These are phyloP conservation scores for Thysanoteuthis rhombus DNA, from an alignment of 2,888 invertebrate species.

Conservation along the genomic window DNA sequence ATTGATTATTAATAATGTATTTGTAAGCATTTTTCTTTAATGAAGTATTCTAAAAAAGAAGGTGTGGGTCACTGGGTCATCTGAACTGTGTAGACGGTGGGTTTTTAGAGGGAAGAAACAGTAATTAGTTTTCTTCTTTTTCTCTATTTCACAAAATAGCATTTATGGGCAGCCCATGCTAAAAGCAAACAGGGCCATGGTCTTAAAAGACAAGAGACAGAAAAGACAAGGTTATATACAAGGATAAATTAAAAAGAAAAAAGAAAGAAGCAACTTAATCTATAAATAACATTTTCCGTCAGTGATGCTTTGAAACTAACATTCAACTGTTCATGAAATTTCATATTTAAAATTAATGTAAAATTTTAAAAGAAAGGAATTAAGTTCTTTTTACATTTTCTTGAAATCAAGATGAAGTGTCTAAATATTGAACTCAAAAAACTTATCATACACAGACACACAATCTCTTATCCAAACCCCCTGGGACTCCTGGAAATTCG, in stretches of 20 bases:
- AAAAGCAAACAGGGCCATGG: neutral
- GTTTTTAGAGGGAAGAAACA: neutral
- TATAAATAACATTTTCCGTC: neutral
- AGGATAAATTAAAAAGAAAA: neutral
- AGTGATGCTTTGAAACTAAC: neutral
- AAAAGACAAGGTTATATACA: neutral
- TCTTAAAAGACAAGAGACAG: neutral
- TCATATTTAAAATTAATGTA: too few species aligned
- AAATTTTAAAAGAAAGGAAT: too few species aligned
- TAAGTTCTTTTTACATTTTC: too few species aligned
- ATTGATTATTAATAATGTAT: neutral
- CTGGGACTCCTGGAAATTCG: too few species aligned
- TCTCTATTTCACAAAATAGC: neutral
- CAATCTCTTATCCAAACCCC: too few species aligned
- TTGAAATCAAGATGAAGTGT: too few species aligned
- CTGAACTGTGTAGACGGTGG: neutral
- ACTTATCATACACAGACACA: too few species aligned
- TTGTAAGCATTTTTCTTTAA: too few species aligned
- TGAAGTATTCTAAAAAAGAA: neutral
- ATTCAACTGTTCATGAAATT: neutral
- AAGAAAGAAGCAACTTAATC: neutral
- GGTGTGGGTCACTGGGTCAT: neutral
- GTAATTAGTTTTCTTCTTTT: neutral
- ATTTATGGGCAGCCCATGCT: neutral
- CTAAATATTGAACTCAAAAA: too few species aligned